Evolutionary conservation across 2,797 vertebrate genomes (phyloP).

Genomic region (Eulemur mongoz): DNA sequence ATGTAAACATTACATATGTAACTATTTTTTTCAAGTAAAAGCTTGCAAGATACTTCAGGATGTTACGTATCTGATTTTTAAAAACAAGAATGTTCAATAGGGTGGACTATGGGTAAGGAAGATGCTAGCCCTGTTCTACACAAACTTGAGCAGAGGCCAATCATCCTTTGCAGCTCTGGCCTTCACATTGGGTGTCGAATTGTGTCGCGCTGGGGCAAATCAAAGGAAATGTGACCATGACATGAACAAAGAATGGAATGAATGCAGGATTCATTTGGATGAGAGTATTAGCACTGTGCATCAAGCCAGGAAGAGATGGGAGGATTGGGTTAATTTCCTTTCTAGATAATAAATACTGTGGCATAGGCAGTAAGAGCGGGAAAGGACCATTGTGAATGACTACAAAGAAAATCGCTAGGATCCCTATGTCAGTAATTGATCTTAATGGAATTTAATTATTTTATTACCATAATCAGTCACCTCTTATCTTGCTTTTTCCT

Average conservation of each 20-base stretch:
- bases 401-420: slow-evolving; percentile 59
- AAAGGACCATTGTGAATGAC: slow-evolving; percentile 52
- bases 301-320: background rate
- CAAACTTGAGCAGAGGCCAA: background rate
- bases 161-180: background rate
- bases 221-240: slow-evolving; percentile 37
- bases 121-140: background rate
- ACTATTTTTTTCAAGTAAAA: background rate
- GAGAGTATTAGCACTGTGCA: background rate
- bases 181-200: background rate
- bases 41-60: background rate
- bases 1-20: background rate
- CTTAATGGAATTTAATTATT: slow-evolving; percentile 78
- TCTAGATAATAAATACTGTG: slow-evolving; percentile 55
- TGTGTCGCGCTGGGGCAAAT: background rate
- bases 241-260: background rate
- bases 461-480: slow-evolving; percentile 62
- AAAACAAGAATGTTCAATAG: background rate
- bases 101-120: background rate
- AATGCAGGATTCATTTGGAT: background rate
- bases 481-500: slow-evolving; percentile 63
- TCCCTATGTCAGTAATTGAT: slow-evolving; percentile 64
- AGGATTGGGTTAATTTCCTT: slow-evolving; percentile 56
- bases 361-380: slow-evolving; percentile 16
- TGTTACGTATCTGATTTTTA: background rate